Percentiles rank a stretch among this genome's conserved stretches.
These are phyloP conservation scores for Tetramorium alpestre DNA, from an alignment of 1,140 invertebrate species.

Conservation along the genomic window DNA sequence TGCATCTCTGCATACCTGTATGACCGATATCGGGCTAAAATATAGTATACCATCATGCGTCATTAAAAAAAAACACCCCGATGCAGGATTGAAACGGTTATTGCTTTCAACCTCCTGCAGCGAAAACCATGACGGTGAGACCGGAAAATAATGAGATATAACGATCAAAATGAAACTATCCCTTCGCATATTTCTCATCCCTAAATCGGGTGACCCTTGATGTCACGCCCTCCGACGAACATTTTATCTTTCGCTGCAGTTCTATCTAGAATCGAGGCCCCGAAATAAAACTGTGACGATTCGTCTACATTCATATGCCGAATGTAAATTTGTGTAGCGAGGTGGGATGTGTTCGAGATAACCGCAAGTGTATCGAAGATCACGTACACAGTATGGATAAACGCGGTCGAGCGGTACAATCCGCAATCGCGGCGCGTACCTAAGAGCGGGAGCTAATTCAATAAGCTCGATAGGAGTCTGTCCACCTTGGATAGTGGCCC, in stretches of 20 bases:
- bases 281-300: neutral
- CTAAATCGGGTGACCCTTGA: slow-evolving; percentile 31
- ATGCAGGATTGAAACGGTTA: slow-evolving; percentile 12
- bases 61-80: slow-evolving; percentile 5
- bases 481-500: neutral
- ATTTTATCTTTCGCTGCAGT: neutral
- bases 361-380: neutral
- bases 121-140: neutral
- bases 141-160: slow-evolving; percentile 78
- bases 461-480: slow-evolving; percentile 41
- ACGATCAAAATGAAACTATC: slow-evolving; percentile 79
- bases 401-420: neutral
- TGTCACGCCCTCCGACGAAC: slow-evolving; percentile 23
- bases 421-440: slow-evolving; percentile 20
- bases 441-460: slow-evolving; percentile 41
- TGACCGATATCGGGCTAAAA: slow-evolving; percentile 12
- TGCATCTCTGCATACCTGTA: neutral
- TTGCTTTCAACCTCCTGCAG: slow-evolving; percentile 7
- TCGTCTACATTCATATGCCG: no score
- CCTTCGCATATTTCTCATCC: slow-evolving; percentile 59
- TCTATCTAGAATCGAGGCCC: neutral
- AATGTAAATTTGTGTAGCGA: slow-evolving; percentile 7
- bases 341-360: neutral
- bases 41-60: neutral
- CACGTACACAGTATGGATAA: neutral